These are phyloP conservation scores for Leptopterna dolabrata DNA, from an alignment of 2,888 invertebrate species.

Conservation along the genomic window DNA sequence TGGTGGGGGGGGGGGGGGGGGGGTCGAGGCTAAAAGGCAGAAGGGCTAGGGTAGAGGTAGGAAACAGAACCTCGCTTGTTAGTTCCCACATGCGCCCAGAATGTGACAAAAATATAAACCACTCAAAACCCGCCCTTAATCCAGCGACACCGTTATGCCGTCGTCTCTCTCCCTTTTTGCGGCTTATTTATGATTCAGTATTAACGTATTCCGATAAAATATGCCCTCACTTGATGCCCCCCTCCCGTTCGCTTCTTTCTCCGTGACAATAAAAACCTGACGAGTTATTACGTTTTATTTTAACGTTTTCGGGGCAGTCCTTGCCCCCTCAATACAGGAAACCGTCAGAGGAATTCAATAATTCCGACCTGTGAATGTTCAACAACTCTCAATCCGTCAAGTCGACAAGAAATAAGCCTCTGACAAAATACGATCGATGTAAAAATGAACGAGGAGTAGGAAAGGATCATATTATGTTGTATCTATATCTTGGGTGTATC, in stretches of 20 bases:
- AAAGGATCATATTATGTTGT: too few relatives aligned
- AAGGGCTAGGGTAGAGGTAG: not conserved
- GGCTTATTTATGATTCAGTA: constrained; percentile 38
- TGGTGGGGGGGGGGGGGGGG: too few relatives aligned
- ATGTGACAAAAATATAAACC: constrained; percentile 48
- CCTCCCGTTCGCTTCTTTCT: not conserved
- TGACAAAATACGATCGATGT: too few relatives aligned
- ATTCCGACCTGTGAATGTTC: not conserved
- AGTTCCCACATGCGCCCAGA: constrained; percentile 30
- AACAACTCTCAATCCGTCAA: not conserved
- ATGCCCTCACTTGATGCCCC: constrained; percentile 7
- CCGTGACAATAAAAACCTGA: not conserved
- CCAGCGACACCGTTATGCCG: not conserved
- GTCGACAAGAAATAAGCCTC: not conserved
- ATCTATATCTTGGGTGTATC: too few relatives aligned
- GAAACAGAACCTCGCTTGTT: constrained; percentile 27
- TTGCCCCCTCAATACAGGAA: not conserved
- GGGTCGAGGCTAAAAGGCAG: not conserved
- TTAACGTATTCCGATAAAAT: constrained; percentile 31
- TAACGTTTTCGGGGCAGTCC: too few relatives aligned
- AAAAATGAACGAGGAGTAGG: too few relatives aligned
- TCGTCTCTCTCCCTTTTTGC: not conserved
- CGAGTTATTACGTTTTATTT: not conserved
- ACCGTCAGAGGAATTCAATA: not conserved
- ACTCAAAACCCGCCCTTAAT: constrained; percentile 29